A percentile compares a stretch with the other conserved stretches of the same genome.
phyloP scores from a whole-genome alignment of 2,888 invertebrate genomes.

The Galerucella pusilla region DNA sequence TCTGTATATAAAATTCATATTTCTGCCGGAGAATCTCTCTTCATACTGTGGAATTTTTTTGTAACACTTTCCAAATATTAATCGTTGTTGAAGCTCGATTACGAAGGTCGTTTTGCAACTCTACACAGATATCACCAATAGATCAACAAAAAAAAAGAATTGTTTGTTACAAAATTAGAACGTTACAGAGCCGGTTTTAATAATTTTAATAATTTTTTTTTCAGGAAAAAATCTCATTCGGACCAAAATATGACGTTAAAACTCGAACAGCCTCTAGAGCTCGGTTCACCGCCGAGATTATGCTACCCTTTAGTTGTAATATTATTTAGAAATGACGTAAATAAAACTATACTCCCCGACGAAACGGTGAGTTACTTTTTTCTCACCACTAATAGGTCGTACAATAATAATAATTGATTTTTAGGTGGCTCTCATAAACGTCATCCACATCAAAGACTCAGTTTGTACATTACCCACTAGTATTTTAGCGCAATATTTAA shows the following conservation, averaged over 20 bases:
- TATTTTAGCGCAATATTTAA: conserved; percentile 85
- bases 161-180: no score
- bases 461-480: conserved; percentile 84
- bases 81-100: no score
- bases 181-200: background rate
- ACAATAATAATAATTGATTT: conserved; percentile 47
- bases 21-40: no score
- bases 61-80: no score
- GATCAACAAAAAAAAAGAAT: no score
- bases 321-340: conserved; percentile 73
- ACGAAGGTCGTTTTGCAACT: no score
- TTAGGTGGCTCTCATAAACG: conserved; percentile 84
- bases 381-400: background rate
- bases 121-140: no score
- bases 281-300: conserved; percentile 79
- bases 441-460: conserved; percentile 85
- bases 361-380: conserved; percentile 72
- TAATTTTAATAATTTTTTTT: conserved; percentile 38
- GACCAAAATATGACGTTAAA: conserved; percentile 74
- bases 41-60: no score
- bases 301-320: conserved; percentile 84
- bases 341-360: conserved; percentile 76
- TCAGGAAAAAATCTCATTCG: conserved; percentile 74
- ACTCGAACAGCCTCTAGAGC: conserved; percentile 72
- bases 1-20: no score